These are phyloP conservation scores for Astropecten irregularis DNA, from an alignment of 53 echinoderm and acorn worm genomes.

Conservation along the genomic window DNA sequence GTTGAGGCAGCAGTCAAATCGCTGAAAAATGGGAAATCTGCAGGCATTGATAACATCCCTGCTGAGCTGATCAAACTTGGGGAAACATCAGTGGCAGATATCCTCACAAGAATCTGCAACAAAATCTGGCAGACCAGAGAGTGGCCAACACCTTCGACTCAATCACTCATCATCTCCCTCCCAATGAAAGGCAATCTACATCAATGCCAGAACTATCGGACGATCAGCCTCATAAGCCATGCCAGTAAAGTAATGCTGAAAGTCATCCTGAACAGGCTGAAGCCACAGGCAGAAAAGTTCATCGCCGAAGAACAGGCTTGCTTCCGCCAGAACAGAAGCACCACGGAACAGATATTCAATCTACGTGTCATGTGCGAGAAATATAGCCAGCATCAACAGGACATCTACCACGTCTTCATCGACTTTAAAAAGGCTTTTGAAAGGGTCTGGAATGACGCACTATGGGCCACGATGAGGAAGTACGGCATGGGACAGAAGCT, in stretches of 20 bases:
- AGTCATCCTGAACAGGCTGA: conserved; percentile 49
- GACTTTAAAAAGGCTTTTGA: conserved; percentile 54
- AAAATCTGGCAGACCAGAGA: conserved; percentile 58
- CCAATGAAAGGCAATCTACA: conserved; percentile 67
- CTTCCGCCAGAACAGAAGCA: conserved; percentile 30
- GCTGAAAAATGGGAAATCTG: conserved; percentile 27
- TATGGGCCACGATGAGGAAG: conserved; percentile 56
- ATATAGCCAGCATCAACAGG: conserved; percentile 22
- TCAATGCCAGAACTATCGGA: conserved; percentile 49
- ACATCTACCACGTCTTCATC: conserved; percentile 34
- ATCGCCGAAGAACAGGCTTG: conserved; percentile 64
- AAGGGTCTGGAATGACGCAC: conserved; percentile 8
- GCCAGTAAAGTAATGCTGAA: conserved; percentile 53
- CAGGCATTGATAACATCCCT: conserved; percentile 57
- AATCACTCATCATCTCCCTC: conserved; percentile 55
- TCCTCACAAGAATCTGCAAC: conserved; percentile 47
- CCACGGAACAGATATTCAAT: conserved; percentile 56
- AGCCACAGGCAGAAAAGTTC: conserved; percentile 50
- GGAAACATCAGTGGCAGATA: conserved; percentile 24
- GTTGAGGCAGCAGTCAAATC: conserved; percentile 36
- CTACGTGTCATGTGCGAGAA: conserved; percentile 47
- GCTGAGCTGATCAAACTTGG: conserved; percentile 26
- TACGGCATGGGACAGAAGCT: conserved; percentile 51
- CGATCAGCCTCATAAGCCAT: conserved; percentile 60
- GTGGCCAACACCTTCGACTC: conserved; percentile 46